Conservation (phyloP, 2,888 invertebrate genomes). For the Daptonema setosum region DNA sequence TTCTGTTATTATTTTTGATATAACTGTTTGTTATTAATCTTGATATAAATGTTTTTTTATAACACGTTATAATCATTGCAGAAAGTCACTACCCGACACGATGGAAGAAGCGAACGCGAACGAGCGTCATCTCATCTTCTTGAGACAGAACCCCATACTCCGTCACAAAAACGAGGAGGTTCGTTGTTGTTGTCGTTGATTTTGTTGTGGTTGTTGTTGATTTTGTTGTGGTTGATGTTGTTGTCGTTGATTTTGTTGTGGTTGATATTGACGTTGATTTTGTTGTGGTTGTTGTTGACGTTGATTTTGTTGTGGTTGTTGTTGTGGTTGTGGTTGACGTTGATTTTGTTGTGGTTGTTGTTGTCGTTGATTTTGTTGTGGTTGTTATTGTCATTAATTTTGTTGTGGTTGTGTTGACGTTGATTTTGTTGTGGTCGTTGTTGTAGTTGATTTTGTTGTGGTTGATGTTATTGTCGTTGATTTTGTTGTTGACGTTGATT, state of each 20-base stretch:
- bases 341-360: not conserved
- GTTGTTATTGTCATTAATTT: too few relatives aligned
- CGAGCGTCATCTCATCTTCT: too few relatives aligned
- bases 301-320: not conserved
- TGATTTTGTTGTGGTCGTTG: not conserved
- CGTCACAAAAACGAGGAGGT: not conserved
- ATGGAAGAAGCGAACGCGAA: too few relatives aligned
- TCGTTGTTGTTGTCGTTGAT: not conserved
- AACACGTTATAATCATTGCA: too few relatives aligned
- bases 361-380: not conserved
- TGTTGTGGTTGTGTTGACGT: not conserved
- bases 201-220: not conserved
- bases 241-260: not conserved
- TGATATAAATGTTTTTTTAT: too few relatives aligned
- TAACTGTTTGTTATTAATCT: too few relatives aligned
- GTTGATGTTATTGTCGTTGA: not conserved
- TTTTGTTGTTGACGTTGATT: not conserved
- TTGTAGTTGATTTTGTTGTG: not conserved
- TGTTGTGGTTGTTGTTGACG: not conserved
- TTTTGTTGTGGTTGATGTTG: not conserved
- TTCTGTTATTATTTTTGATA: too few relatives aligned
- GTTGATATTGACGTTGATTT: not conserved
- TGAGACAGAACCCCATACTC: too few relatives aligned
- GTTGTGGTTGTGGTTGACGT: not conserved
- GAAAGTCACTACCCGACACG: too few relatives aligned